Conservation (phyloP, 92 coral and sea anemone genomes). For the Zoanthus solanderi region DNA sequence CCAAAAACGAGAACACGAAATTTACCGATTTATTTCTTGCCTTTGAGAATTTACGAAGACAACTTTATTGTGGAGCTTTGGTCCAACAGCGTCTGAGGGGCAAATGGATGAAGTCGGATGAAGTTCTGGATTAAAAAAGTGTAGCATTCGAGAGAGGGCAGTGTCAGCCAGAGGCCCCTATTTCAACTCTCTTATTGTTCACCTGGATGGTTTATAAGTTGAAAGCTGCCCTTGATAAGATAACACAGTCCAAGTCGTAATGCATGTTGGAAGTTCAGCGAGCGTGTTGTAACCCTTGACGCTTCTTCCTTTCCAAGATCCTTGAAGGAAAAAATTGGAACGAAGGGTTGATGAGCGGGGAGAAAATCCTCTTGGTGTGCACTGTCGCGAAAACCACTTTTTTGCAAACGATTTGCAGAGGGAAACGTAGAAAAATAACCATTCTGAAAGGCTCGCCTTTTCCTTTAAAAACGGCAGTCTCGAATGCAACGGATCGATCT, state of each 20-base stretch:
- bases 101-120: too few species aligned
- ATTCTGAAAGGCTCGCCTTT: not conserved
- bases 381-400: not conserved
- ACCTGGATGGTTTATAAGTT: too few species aligned
- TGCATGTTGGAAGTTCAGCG: not conserved
- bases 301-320: not conserved
- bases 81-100: too few species aligned
- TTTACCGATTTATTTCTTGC: too few species aligned
- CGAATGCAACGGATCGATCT: not conserved
- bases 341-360: not conserved
- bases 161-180: too few species aligned
- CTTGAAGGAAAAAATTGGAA: not conserved
- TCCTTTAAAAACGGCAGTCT: not conserved
- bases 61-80: too few species aligned
- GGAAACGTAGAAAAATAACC: not conserved
- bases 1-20: too few species aligned
- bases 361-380: not conserved
- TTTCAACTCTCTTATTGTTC: too few species aligned
- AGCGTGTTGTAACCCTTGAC: not conserved
- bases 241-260: not conserved
- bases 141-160: too few species aligned
- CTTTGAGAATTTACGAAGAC: too few species aligned
- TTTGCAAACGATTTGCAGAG: not conserved
- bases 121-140: too few species aligned
- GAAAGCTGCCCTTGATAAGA: too few species aligned